Conservation (phyloP, 2,797 vertebrate species). For the Lophius americanus region DNA sequence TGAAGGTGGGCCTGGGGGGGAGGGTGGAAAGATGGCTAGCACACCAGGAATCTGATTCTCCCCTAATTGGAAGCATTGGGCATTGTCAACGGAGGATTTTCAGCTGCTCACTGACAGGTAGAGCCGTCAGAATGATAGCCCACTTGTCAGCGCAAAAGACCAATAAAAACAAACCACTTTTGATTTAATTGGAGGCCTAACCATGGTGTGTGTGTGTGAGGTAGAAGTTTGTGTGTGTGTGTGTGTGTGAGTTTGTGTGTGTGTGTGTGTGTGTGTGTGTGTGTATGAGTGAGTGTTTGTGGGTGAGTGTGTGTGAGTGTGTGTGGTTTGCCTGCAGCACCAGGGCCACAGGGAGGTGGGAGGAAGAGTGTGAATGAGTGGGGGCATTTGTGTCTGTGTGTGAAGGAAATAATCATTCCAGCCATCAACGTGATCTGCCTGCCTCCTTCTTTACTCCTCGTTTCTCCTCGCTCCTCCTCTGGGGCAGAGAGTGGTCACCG, state of each 20-base stretch:
- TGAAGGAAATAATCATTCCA: constrained; percentile 78
- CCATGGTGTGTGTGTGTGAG: constrained; percentile 68
- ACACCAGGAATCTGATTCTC: constrained; percentile 93
- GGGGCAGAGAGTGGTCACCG: constrained; percentile 54
- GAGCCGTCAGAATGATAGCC: constrained; percentile 98
- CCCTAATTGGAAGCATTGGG: constrained; percentile 99
- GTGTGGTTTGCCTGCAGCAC: constrained; percentile 65
- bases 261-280: constrained; percentile 42
- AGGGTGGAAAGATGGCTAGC: constrained; percentile 91
- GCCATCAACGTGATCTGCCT: constrained; percentile 60
- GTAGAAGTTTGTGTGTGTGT: constrained; percentile 41
- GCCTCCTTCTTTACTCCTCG: constrained; percentile 50
- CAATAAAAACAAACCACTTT: constrained; percentile 99
- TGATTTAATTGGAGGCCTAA: constrained; percentile 99
- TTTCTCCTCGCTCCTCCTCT: constrained; percentile 21
- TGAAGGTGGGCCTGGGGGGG: constrained; percentile 76
- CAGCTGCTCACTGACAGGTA: constrained; percentile 97
- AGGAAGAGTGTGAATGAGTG: constrained; percentile 60
- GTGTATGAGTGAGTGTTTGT: constrained; percentile 35
- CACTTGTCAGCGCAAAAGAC: constrained; percentile 99
- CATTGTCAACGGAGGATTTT: constrained; percentile 99
- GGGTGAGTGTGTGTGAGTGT: constrained; percentile 41
- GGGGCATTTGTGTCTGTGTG: constrained; percentile 60
- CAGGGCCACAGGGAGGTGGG: constrained; percentile 59
- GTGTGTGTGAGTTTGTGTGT: constrained; percentile 28